These are phyloP conservation scores for Nibea coibor DNA, from an alignment of 2,113 vertebrate genomes.

Conservation along the genomic window DNA sequence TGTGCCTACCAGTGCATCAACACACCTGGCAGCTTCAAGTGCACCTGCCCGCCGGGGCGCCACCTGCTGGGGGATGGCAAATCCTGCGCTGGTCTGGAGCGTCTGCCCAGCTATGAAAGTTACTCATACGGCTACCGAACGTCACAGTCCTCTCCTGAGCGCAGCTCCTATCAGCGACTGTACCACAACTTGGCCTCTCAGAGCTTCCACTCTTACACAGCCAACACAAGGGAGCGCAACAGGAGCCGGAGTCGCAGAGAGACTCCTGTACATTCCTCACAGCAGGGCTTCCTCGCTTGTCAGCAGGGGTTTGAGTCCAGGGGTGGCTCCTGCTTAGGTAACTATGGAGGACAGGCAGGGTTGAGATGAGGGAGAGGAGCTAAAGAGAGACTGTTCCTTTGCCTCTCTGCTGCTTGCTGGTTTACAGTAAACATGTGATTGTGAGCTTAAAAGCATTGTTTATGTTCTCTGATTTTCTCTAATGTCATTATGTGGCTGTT, in stretches of 20 bases:
- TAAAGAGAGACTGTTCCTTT: not conserved
- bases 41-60: slow-evolving; percentile 92
- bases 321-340: slow-evolving; percentile 92
- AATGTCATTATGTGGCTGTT: slow-evolving; percentile 16
- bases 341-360: slow-evolving; percentile 84
- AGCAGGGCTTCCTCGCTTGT: slow-evolving; percentile 77
- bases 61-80: slow-evolving; percentile 96
- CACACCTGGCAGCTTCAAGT: slow-evolving; percentile 96
- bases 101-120: slow-evolving; percentile 88
- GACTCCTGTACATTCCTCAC: slow-evolving; percentile 7
- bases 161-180: slow-evolving; percentile 86
- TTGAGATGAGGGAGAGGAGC: slow-evolving; percentile 43
- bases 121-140: slow-evolving; percentile 88
- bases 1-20: slow-evolving; percentile 95
- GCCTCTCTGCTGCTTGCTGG: not conserved
- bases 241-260: slow-evolving; percentile 79
- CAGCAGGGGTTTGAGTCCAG: slow-evolving; percentile 90
- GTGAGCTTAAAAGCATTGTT: not conserved
- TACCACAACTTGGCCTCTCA: slow-evolving; percentile 93
- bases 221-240: slow-evolving; percentile 86
- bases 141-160: slow-evolving; percentile 87
- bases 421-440: not conserved
- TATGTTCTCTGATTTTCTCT: not conserved
- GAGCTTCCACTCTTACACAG: slow-evolving; percentile 90
- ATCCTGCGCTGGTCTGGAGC: slow-evolving; percentile 96